Conservation (phyloP, 2,888 invertebrate genomes). For the Ennomos quercinarius region DNA sequence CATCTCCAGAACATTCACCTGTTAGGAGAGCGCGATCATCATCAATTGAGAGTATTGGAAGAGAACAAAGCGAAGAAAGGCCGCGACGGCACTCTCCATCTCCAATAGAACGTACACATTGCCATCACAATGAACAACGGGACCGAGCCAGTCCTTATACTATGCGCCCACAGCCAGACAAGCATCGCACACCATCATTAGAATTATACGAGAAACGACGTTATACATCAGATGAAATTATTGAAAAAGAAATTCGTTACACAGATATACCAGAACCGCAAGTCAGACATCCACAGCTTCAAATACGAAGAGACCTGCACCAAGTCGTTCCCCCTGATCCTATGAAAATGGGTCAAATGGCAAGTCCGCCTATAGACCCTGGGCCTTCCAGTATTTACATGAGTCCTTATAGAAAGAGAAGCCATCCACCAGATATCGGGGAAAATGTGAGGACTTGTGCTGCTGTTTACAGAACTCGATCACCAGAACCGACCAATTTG, state of each 20-base stretch:
- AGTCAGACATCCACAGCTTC: slow-evolving; percentile 86
- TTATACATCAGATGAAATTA: slow-evolving; percentile 77
- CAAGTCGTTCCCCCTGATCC: slow-evolving; percentile 78
- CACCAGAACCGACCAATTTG: slow-evolving; percentile 81
- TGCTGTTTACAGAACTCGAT: slow-evolving; percentile 72
- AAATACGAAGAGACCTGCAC: slow-evolving; percentile 91
- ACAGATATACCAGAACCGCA: slow-evolving; percentile 78
- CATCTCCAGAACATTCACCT: slow-evolving; percentile 87
- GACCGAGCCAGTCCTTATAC: slow-evolving; percentile 87
- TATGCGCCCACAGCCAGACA: slow-evolving; percentile 89
- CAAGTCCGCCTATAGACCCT: slow-evolving; percentile 76
- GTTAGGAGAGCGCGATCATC: slow-evolving; percentile 83
- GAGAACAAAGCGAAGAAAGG: slow-evolving; percentile 77
- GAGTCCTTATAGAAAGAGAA: slow-evolving; percentile 84
- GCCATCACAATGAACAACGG: slow-evolving; percentile 87
- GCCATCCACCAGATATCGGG: slow-evolving; percentile 81
- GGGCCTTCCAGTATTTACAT: slow-evolving; percentile 78
- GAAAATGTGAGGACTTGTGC: slow-evolving; percentile 74
- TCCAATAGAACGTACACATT: slow-evolving; percentile 87
- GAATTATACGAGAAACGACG: slow-evolving; percentile 77
- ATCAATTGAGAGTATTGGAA: slow-evolving; percentile 79
- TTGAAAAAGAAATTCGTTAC: slow-evolving; percentile 79
- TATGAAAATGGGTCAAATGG: slow-evolving; percentile 69
- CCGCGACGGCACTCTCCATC: slow-evolving; percentile 70
- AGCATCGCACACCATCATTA: slow-evolving; percentile 65